phyloP scores from a whole-genome alignment of 1,140 invertebrate genomes.

The Drosophila ambigua region DNA sequence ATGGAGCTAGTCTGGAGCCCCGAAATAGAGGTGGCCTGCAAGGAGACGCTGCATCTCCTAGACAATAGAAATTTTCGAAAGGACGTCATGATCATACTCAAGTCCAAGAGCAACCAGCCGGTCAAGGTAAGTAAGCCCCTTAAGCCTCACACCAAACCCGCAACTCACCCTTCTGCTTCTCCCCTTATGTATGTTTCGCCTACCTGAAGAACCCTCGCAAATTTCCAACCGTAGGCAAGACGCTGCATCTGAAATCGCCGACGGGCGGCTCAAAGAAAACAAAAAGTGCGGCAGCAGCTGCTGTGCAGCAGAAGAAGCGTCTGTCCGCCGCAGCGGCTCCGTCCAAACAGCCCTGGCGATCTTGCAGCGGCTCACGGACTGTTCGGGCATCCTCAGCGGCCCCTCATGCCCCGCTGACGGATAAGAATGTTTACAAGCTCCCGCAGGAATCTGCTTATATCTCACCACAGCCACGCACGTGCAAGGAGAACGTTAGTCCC shows the following conservation, averaged over 20 bases:
- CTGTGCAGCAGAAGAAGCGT: constrained; percentile 54
- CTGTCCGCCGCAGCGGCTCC: constrained; percentile 25
- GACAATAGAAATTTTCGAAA: constrained; percentile 87
- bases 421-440: constrained; percentile 47
- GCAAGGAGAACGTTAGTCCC: constrained; percentile 79
- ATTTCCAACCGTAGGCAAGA: constrained; percentile 75
- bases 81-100: constrained; percentile 88
- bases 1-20: constrained; percentile 87
- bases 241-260: constrained; percentile 66
- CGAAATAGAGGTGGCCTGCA: constrained; percentile 85
- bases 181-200: neutral
- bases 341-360: constrained; percentile 25
- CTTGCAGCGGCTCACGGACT: neutral
- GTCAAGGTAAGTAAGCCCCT: constrained; percentile 60
- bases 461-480: constrained; percentile 37
- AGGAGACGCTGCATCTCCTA: constrained; percentile 87
- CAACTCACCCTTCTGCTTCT: constrained; percentile 21
- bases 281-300: constrained; percentile 36
- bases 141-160: neutral
- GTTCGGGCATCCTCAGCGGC: neutral
- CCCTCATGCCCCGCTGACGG: constrained; percentile 36
- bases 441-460: constrained; percentile 26
- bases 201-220: constrained; percentile 67
- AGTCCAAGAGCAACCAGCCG: constrained; percentile 80
- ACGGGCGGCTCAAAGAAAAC: constrained; percentile 44